Evolutionary conservation across 2,113 vertebrate genomes (phyloP), one percentile per base, ranked within the genome.

Genomic region (Mobula hypostoma): DNA sequence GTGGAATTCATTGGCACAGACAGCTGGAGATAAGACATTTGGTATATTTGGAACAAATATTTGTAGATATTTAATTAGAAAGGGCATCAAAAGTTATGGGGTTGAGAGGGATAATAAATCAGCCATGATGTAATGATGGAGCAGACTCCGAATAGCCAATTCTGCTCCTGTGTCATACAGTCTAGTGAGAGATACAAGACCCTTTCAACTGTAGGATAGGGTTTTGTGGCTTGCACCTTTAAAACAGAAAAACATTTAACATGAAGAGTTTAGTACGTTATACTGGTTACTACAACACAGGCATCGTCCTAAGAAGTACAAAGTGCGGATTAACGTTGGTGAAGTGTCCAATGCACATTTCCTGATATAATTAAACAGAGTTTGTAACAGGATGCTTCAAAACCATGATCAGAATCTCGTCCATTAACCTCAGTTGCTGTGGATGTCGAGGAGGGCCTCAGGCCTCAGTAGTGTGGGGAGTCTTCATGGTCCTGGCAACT

Each of bases 401-500:
- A 61, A 87, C 27, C 14, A 48, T 11, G 27, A 87, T 87, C 24
- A 61, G 58, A 87, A 27, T 61, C 56, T 87, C 56, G 61, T 0
- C 7, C 61, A 24, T 56, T 58, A 85, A 61, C 29, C 61, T 56
- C 48, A 24, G 58, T 58, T 87, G 11, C 12, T 29, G 83, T 11
- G 27, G 14, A 58, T 32, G 61, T 15, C 66, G 61, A 36, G 27
- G 29, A 32, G 66, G 66, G n/a, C 85, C 61, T 61, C 19, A 78
- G 19, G n/a, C 85, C 61, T 61, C 19, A 78, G 19, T 82, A 78
- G 87, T 40, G 27, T 1, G 9, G 61, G 11, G 83, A 91, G 7
- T 91, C 21, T 8, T 94, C 91, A 14, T 96, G 95, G 40, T 97
- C 96, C 0, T 95, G 95, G 94, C 97, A 97, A 78, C 95, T 94